phyloP scores from a whole-genome alignment of 1,140 invertebrate genomes.

The Venturia canescens region DNA sequence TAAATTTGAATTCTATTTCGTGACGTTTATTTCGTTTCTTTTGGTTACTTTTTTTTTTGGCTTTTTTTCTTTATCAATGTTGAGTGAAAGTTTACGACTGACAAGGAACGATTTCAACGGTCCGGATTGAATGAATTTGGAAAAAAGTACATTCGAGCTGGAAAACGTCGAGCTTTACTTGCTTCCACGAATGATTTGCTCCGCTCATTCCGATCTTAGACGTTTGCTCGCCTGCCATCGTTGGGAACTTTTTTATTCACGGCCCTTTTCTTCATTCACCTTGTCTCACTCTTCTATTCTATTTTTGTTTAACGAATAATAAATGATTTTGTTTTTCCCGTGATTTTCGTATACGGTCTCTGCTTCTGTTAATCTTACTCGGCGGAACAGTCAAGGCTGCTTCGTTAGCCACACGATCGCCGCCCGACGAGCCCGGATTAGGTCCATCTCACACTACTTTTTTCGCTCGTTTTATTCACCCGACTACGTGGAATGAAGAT shows the following conservation, averaged over 20 bases:
- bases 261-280: background rate
- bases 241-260: background rate
- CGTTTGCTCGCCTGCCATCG: background rate
- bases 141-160: too few relatives aligned
- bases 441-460: conserved; percentile 74
- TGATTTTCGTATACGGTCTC: background rate
- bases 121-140: background rate
- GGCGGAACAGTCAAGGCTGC: background rate
- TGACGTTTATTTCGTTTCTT: too few relatives aligned
- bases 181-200: background rate
- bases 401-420: conserved; percentile 67
- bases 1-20: conserved; percentile 22
- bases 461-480: conserved; percentile 27
- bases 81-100: too few relatives aligned
- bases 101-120: background rate
- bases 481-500: too few relatives aligned
- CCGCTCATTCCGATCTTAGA: background rate
- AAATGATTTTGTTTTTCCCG: background rate
- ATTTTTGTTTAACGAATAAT: background rate
- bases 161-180: too few relatives aligned
- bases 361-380: background rate
- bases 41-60: conserved; percentile 25
- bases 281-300: background rate
- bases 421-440: conserved; percentile 72
- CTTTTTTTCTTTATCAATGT: background rate